Evolutionary conservation across 2,888 invertebrate genomes (phyloP).

Genomic region (Euplagia quadripunctaria): DNA sequence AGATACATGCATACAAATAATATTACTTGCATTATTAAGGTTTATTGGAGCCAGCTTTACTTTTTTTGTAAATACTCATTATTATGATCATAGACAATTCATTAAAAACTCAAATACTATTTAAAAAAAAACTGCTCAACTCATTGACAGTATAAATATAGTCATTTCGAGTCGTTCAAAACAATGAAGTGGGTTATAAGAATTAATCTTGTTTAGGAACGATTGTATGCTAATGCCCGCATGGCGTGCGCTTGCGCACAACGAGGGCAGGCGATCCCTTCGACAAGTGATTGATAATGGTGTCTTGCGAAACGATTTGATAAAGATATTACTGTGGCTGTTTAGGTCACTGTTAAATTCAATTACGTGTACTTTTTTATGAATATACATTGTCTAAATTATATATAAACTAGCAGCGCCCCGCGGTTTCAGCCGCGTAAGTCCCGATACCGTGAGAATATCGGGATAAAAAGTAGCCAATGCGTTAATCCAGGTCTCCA

Average conservation of each 20-base stretch:
- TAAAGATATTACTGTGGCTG: conserved; percentile 14
- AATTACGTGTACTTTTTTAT: conserved; percentile 11
- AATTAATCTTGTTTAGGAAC: conserved; percentile 60
- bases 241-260: conserved; percentile 66
- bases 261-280: conserved; percentile 49
- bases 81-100: too few species aligned
- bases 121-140: conserved; percentile 2
- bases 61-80: too few species aligned
- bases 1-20: too few species aligned
- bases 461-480: too few species aligned
- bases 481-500: too few species aligned
- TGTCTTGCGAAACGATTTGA: conserved; percentile 45
- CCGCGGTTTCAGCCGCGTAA: too few species aligned
- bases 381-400: conserved; percentile 9
- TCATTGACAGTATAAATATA: conserved; percentile 32
- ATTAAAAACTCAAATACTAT: background rate
- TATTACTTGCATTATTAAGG: too few species aligned
- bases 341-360: conserved; percentile 18
- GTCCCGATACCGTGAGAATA: too few species aligned
- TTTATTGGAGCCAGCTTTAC: too few species aligned
- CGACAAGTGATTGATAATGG: conserved; percentile 46
- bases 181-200: conserved; percentile 65
- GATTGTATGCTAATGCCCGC: conserved; percentile 81
- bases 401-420: background rate
- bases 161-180: conserved; percentile 45